Percentiles rank a stretch among this genome's conserved stretches.
These are phyloP conservation scores for Junonia oenone DNA, from an alignment of 2,888 invertebrate species.

Conservation along the genomic window DNA sequence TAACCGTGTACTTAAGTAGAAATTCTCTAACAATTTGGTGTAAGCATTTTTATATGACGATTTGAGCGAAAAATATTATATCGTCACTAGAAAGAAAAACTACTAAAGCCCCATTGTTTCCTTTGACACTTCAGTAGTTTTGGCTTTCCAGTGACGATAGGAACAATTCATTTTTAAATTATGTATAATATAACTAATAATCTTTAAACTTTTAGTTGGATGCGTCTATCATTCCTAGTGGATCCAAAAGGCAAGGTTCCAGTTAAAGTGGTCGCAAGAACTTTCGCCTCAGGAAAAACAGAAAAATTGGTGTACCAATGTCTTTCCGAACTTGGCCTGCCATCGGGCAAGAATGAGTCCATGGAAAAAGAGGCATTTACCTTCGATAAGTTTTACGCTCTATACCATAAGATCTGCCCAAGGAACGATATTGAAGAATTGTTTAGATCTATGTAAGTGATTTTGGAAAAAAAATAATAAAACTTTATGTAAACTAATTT, in stretches of 20 bases:
- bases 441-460: constrained; percentile 94
- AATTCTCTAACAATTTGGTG: background rate
- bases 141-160: too few species aligned
- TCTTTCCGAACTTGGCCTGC: constrained; percentile 94
- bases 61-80: too few species aligned
- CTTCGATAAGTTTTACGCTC: constrained; percentile 98
- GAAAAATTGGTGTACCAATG: constrained; percentile 99
- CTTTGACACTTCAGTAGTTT: too few species aligned
- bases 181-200: background rate
- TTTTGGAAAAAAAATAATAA: too few species aligned
- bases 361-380: constrained; percentile 97
- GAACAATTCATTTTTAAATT: background rate
- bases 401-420: constrained; percentile 99
- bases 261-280: constrained; percentile 96
- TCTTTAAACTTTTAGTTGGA: constrained; percentile 93
- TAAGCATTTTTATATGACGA: background rate
- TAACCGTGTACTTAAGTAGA: too few species aligned
- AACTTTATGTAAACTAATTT: too few species aligned
- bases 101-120: too few species aligned
- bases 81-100: too few species aligned
- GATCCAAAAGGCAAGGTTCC: constrained; percentile 97
- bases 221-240: constrained; percentile 95
- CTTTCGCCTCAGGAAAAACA: constrained; percentile 99
- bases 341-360: constrained; percentile 96
- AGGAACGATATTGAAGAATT: constrained; percentile 99